A percentile compares a stretch with the other conserved stretches of the same genome.
Evolutionary conservation across 2,888 invertebrate species (phyloP).

Genomic region (Drosophila hamatofila): DNA sequence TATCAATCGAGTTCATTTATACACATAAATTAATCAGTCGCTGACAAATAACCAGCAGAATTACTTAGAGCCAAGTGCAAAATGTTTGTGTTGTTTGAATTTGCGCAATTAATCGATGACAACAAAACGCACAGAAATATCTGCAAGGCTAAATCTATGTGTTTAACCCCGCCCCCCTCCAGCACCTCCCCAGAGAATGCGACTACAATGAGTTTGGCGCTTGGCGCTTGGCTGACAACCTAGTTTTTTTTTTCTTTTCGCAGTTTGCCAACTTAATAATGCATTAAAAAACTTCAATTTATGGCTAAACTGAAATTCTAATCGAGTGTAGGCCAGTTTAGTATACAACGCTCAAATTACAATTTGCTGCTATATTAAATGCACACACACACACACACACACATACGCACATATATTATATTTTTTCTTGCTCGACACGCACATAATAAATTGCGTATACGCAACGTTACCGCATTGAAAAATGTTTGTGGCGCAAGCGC

Average conservation of each 20-base stretch:
- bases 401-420: conserved; percentile 12
- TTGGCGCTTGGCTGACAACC: conserved; percentile 53
- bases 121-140: conserved; percentile 54
- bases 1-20: conserved; percentile 1
- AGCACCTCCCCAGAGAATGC: not conserved
- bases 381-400: conserved; percentile 14
- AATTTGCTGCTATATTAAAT: conserved; percentile 68
- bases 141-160: not conserved
- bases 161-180: too few relatives aligned
- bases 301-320: conserved; percentile 73
- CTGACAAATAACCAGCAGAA: conserved; percentile 77
- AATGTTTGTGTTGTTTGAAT: conserved; percentile 50
- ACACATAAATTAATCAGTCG: conserved; percentile 74
- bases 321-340: conserved; percentile 54
- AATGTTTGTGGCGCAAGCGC: conserved; percentile 80
- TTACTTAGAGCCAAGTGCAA: conserved; percentile 63
- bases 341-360: conserved; percentile 63
- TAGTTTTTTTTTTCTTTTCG: conserved; percentile 49
- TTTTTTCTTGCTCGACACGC: conserved; percentile 50
- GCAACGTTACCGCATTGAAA: conserved; percentile 66
- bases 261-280: conserved; percentile 54
- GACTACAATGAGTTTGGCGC: conserved; percentile 28
- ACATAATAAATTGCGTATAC: conserved; percentile 79
- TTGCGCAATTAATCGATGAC: conserved; percentile 73
- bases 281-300: conserved; percentile 61